phyloP scores from a whole-genome alignment of 1,140 invertebrate species.

The Eciton burchellii region DNA sequence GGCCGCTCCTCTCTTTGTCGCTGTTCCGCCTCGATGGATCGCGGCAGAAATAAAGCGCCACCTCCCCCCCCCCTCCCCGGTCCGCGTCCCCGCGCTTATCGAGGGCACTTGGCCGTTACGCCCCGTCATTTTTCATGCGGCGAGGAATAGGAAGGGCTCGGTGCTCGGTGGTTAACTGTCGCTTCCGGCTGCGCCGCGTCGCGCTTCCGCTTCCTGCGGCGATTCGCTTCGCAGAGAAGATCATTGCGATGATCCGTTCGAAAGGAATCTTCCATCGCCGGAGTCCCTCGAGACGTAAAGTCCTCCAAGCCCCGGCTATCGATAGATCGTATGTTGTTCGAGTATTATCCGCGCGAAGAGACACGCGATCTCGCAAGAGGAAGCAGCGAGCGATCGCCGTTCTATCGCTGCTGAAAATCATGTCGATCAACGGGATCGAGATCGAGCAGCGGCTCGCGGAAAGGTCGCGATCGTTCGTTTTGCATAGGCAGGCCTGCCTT shows the following conservation, averaged over 20 bases:
- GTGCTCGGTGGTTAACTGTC: constrained; percentile 80
- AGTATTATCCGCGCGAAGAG: neutral
- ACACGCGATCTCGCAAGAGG: neutral
- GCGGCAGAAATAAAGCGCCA: constrained; percentile 30
- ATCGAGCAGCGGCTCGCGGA: constrained; percentile 35
- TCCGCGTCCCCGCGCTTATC: too few relatives aligned
- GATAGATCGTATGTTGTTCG: too few relatives aligned
- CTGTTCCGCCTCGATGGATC: constrained; percentile 49
- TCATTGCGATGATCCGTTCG: neutral
- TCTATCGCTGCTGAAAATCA: constrained; percentile 37
- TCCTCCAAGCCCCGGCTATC: too few relatives aligned
- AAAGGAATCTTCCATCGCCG: too few relatives aligned
- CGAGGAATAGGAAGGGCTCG: constrained; percentile 79
- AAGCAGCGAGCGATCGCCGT: constrained; percentile 3
- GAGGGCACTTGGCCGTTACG: constrained; percentile 58
- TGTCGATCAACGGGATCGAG: constrained; percentile 61
- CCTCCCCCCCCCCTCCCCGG: too few relatives aligned
- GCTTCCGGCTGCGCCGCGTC: constrained; percentile 76
- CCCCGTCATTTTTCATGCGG: constrained; percentile 75
- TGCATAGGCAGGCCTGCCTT: constrained; percentile 33
- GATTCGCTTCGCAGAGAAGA: neutral
- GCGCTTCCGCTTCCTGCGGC: constrained; percentile 73
- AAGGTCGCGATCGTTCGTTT: constrained; percentile 26
- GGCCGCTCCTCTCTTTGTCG: constrained; percentile 64
- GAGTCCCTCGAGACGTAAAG: too few relatives aligned